Evolutionary conservation across 2,113 vertebrate species (phyloP).

Genomic region (Mesitornis unicolor): DNA sequence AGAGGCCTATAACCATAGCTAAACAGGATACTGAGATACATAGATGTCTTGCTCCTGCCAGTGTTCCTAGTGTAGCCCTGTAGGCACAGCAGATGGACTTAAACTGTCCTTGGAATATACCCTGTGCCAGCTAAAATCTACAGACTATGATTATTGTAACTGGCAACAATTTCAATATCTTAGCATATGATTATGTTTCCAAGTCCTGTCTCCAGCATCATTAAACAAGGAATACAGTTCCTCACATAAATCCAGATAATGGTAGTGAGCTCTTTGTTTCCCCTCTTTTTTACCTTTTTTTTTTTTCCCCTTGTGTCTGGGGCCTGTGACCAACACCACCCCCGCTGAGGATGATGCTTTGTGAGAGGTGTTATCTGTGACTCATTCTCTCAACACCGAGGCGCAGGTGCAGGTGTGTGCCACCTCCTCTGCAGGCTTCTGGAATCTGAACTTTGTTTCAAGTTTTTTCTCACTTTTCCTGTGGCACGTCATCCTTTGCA

Average conservation of each 20-base stretch:
- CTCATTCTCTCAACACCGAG: not conserved
- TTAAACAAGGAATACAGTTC: not conserved
- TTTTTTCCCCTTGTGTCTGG: not conserved
- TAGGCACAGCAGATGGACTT: not conserved
- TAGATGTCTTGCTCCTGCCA: not conserved
- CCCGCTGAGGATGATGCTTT: not conserved
- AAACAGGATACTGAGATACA: not conserved
- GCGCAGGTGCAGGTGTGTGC: rapidly evolving
- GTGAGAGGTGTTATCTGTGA: not conserved
- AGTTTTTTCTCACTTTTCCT: not conserved
- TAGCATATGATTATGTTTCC: not conserved
- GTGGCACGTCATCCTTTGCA: not conserved
- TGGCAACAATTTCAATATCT: not conserved
- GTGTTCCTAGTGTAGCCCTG: not conserved
- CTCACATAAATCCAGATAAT: not conserved
- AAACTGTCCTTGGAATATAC: not conserved
- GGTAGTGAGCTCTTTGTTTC: not conserved
- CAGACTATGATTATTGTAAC: not conserved
- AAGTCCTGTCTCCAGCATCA: not conserved
- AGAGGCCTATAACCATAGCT: not conserved
- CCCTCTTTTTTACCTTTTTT: not conserved
- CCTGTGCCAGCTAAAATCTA: not conserved
- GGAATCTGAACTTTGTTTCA: not conserved
- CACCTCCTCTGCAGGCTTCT: not conserved
- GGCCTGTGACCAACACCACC: not conserved